Base-by-base conservation (phyloP, 1,140 invertebrate species). In the Theocolax elegans region DNA sequence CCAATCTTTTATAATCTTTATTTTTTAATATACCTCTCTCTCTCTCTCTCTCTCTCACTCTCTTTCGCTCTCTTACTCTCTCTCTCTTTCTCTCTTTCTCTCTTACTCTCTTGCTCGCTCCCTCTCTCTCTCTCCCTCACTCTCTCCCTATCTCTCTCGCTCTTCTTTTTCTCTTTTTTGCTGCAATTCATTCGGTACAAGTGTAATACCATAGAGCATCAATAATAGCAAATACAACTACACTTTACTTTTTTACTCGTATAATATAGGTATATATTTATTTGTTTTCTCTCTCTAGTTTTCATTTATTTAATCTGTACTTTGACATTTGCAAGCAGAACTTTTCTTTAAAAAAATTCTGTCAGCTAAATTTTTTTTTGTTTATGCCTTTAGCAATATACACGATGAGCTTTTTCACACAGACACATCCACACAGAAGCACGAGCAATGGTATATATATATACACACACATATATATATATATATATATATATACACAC, bases 141-240 rank as follows among this genome's bases (percentile, higher is more conserved):
- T 35, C 17, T 51, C 46, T 46, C 42, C 13, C 23, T 53, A 19
- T 38, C 62, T 53, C 31, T 25, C 54, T 46, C 53, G 15, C 12
- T 48, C 42, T 21, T 60, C 46, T 54, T 58, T 67, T 46, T 68
- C 67, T 62, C 48, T 21, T 54, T 29, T 31, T 63, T 69, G 48
- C 56, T 63, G 38, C 58, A 63, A 63, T 62, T 54, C 67, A 69
- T 63, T 63, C 67, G 54, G 35, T 46, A 54, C 67, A 63, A 54
- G 40, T 53, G 49, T 62, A 62, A 54, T 69, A 68, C 56, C 44
- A 59, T 44, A 44, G 58, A 69, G 67, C 59, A 63, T 69, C 58
- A 56, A 68, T 68, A 68, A 69, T 62, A 69, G 62, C 59, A 69
- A 69, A 69, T 63, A 63, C 67, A 69, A 69, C 59, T 69, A 69